Evolutionary conservation across 2,797 vertebrate genomes (phyloP).

Genomic region (Gadopsis bispinosus): DNA sequence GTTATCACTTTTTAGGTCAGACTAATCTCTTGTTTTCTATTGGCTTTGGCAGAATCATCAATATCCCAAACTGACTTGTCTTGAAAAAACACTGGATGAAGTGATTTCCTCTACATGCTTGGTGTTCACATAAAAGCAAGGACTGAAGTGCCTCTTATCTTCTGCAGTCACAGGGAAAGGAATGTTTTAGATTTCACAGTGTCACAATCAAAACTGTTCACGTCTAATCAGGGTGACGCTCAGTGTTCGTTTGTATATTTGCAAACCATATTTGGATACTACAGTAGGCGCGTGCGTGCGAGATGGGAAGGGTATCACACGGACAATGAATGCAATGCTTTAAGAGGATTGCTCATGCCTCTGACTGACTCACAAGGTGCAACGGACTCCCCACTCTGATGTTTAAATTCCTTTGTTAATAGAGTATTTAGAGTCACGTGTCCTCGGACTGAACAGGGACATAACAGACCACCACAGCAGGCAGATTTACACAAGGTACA

Average conservation of each 20-base stretch:
- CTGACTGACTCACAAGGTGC: slow-evolving; percentile 60
- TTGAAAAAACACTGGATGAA: slow-evolving; percentile 5
- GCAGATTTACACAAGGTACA: slow-evolving; percentile 12
- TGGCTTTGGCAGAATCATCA: not conserved
- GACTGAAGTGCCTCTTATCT: not conserved
- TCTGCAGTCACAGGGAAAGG: not conserved
- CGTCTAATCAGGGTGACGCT: not conserved
- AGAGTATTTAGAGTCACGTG: slow-evolving; percentile 64
- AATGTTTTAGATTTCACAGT: slow-evolving; percentile 20
- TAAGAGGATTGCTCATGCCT: slow-evolving; percentile 68
- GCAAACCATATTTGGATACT: slow-evolving; percentile 27
- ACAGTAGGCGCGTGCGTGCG: not conserved
- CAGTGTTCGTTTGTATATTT: not conserved
- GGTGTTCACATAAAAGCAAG: not conserved
- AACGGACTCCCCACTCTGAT: slow-evolving; percentile 67
- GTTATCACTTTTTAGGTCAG: slow-evolving; percentile 6
- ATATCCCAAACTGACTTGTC: not conserved
- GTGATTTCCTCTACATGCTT: not conserved
- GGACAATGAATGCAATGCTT: slow-evolving; percentile 48
- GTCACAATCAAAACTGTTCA: slow-evolving; percentile 17
- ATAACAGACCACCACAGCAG: slow-evolving; percentile 14
- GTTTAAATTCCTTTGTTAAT: slow-evolving; percentile 76
- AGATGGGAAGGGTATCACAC: slow-evolving; percentile 29
- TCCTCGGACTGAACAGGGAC: slow-evolving; percentile 33
- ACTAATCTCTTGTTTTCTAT: slow-evolving; percentile 1